Evolutionary conservation across 2,113 vertebrate genomes (phyloP).

Genomic region (Muscicapa adusta): DNA sequence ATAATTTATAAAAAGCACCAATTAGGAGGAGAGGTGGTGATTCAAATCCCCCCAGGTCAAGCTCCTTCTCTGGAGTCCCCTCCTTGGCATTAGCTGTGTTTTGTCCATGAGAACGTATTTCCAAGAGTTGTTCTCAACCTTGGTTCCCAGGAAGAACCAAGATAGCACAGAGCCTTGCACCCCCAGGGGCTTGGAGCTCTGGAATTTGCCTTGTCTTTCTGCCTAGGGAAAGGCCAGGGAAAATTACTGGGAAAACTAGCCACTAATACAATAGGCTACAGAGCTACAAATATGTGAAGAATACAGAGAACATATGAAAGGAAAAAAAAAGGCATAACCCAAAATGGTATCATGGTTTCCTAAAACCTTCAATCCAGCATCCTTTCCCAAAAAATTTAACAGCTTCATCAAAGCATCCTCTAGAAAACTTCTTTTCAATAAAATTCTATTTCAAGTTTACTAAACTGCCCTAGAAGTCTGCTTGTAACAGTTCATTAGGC

Average conservation of each 20-base stretch:
- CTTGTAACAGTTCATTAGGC: neutral
- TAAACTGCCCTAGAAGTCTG: neutral
- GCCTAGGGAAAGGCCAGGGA: neutral
- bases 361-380: neutral
- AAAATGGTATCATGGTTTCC: neutral
- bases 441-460: neutral
- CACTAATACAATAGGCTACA: neutral
- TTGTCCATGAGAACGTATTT: neutral
- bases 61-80: neutral
- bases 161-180: neutral
- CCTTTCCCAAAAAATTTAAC: neutral
- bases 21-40: neutral
- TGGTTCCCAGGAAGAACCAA: neutral
- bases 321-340: neutral
- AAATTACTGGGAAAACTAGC: neutral
- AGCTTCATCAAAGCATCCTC: neutral
- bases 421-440: neutral
- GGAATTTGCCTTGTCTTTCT: neutral
- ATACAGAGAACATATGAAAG: neutral
- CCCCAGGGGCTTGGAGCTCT: neutral
- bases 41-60: neutral
- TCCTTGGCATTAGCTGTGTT: neutral
- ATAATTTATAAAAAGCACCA: neutral
- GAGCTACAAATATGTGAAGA: no score
- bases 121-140: neutral